Evolutionary conservation across 2,797 vertebrate species (phyloP).

Genomic region (Scarus forsteni): DNA sequence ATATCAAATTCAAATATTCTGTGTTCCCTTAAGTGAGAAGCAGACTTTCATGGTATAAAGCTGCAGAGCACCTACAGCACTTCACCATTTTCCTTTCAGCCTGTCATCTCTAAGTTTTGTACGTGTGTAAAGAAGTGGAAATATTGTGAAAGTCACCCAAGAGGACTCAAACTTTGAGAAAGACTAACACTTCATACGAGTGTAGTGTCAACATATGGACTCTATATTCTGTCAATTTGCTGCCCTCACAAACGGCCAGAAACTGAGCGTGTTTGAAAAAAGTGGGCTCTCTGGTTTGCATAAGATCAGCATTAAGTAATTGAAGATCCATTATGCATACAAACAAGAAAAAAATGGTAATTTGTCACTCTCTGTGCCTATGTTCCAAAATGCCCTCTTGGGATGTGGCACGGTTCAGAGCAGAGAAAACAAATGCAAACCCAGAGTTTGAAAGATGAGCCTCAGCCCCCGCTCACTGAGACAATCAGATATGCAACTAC

Average conservation of each 20-base stretch:
- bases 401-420: conserved; percentile 75
- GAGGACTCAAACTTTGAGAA: neutral
- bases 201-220: conserved; percentile 1
- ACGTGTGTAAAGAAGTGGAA: neutral
- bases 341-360: conserved; percentile 81
- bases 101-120: conserved; percentile 16
- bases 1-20: conserved; percentile 8
- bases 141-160: conserved; percentile 3
- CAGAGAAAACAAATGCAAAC: conserved; percentile 67
- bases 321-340: conserved; percentile 75
- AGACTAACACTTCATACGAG: neutral
- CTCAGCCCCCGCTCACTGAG: conserved; percentile 55
- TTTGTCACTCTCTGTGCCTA: conserved; percentile 79
- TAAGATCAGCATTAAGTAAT: conserved; percentile 76
- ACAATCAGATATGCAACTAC: conserved; percentile 71
- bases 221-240: conserved; percentile 27
- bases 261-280: conserved; percentile 36
- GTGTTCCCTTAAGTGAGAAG: conserved; percentile 1
- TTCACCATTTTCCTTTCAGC: conserved; percentile 22
- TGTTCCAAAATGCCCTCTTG: conserved; percentile 76
- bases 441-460: conserved; percentile 75
- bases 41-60: neutral
- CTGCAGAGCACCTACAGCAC: conserved; percentile 11
- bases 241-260: conserved; percentile 48
- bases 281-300: conserved; percentile 61